Percentiles rank a stretch among this genome's conserved stretches.
These are phyloP conservation scores for Polyergus mexicanus DNA, from an alignment of 1,140 invertebrate species.

Conservation along the genomic window DNA sequence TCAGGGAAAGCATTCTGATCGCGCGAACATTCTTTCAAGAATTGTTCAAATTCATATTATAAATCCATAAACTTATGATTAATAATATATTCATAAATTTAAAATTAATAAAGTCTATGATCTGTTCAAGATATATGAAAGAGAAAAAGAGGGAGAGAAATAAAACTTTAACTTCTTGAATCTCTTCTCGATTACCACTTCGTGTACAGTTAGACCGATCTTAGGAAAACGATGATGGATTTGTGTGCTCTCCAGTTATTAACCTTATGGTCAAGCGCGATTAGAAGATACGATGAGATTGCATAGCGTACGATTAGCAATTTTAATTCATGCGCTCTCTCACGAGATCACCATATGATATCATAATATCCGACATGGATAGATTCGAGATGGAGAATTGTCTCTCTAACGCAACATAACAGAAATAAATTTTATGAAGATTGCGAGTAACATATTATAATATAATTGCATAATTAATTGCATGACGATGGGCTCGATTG, in stretches of 20 bases:
- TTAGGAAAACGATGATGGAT: slow-evolving; percentile 59
- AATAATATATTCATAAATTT: background rate
- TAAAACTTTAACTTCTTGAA: slow-evolving; percentile 24
- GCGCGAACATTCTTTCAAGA: background rate
- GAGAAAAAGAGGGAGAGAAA: background rate
- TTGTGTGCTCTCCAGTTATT: slow-evolving; percentile 60
- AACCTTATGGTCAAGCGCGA: slow-evolving; percentile 56
- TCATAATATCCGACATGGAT: background rate
- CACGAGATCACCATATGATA: slow-evolving; percentile 23
- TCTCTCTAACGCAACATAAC: background rate
- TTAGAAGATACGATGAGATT: slow-evolving; percentile 49
- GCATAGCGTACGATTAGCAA: slow-evolving; percentile 36
- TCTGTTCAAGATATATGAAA: background rate
- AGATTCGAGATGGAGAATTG: too few relatives aligned
- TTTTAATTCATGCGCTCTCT: slow-evolving; percentile 29
- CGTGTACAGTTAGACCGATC: slow-evolving; percentile 58
- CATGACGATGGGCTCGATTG: background rate
- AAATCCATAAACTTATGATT: background rate
- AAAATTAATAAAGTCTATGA: background rate
- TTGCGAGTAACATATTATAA: background rate
- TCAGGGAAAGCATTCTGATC: background rate
- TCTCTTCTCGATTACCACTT: slow-evolving; percentile 26
- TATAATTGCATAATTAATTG: slow-evolving; percentile 21
- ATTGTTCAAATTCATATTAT: slow-evolving; percentile 11
- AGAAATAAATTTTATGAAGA: background rate